Evolutionary conservation across 2,113 vertebrate species (phyloP).

Genomic region (Ranitomeya imitator): DNA sequence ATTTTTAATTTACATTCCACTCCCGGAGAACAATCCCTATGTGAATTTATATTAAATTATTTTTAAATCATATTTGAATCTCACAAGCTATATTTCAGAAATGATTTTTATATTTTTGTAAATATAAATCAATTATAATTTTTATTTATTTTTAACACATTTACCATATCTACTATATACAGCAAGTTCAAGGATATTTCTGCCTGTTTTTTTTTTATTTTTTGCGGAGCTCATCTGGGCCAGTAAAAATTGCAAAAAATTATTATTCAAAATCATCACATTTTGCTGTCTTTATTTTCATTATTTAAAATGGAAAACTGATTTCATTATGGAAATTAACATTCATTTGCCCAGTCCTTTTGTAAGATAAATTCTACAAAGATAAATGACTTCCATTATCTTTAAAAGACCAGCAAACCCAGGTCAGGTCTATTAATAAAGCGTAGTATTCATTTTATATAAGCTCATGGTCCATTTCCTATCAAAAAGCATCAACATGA

Average conservation of each 20-base stretch:
- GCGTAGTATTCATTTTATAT: slow-evolving; percentile 55
- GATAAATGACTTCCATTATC: slow-evolving; percentile 64
- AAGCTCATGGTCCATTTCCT: slow-evolving; percentile 17
- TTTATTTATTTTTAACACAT: neutral
- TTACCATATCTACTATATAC: neutral
- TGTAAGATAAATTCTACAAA: slow-evolving; percentile 55
- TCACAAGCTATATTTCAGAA: neutral
- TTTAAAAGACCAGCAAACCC: slow-evolving; percentile 60
- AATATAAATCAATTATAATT: neutral
- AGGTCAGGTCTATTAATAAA: slow-evolving; percentile 62
- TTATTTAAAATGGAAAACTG: slow-evolving; percentile 41
- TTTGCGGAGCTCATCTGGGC: neutral
- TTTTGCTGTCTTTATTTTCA: slow-evolving; percentile 60
- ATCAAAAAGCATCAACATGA: slow-evolving; percentile 27
- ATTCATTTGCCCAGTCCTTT: slow-evolving; percentile 66
- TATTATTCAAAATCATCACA: slow-evolving; percentile 57
- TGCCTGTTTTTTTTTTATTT: neutral
- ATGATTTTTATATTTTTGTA: neutral
- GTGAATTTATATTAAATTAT: neutral
- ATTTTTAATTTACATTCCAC: neutral
- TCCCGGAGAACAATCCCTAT: neutral
- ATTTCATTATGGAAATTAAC: slow-evolving; percentile 68
- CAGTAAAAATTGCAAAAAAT: slow-evolving; percentile 10
- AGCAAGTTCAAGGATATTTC: neutral
- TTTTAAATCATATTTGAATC: neutral